phyloP scores from a whole-genome alignment of 2,113 vertebrate genomes.

The Poecile atricapillus region DNA sequence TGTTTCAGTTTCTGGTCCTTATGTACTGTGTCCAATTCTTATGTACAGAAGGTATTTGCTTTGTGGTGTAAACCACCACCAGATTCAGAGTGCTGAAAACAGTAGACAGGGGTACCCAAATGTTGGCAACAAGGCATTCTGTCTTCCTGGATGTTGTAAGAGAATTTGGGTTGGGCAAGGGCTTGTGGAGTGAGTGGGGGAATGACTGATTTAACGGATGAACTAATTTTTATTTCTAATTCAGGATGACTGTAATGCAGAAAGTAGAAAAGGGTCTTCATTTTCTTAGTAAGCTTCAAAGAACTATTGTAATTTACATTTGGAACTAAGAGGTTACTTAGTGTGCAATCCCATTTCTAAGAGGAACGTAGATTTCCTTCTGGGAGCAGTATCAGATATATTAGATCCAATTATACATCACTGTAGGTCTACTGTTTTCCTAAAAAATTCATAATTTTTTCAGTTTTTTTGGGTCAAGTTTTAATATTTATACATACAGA shows the following conservation, averaged over 20 bases:
- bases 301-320: background rate
- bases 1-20: background rate
- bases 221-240: background rate
- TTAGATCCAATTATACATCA: background rate
- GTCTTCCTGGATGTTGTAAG: background rate
- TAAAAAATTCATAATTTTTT: background rate
- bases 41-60: background rate
- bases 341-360: background rate
- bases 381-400: background rate
- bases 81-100: background rate
- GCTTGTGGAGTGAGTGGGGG: background rate
- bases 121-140: background rate
- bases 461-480: no score
- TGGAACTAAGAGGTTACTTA: background rate
- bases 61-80: background rate
- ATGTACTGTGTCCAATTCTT: background rate
- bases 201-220: background rate
- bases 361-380: background rate
- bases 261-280: background rate
- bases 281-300: background rate
- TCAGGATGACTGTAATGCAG: background rate
- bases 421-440: background rate
- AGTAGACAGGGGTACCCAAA: background rate
- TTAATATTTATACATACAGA: background rate
- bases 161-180: background rate